Percentiles rank a stretch among this genome's conserved stretches.
These are phyloP conservation scores for Chymomyza caudatula DNA, from an alignment of 2,888 invertebrate genomes.

Conservation along the genomic window DNA sequence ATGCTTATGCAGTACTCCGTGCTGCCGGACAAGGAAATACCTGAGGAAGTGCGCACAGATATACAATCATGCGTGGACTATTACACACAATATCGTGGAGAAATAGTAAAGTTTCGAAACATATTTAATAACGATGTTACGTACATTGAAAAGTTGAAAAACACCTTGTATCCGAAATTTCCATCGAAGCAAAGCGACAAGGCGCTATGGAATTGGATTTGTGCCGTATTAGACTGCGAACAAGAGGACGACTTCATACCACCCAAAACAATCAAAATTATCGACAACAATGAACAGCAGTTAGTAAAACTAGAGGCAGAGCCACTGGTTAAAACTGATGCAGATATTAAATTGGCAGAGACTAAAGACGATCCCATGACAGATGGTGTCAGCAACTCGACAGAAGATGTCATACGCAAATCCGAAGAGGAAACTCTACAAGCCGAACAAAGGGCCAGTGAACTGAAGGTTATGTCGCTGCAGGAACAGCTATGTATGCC, in stretches of 20 bases:
- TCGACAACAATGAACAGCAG: conserved; percentile 65
- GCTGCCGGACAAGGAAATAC: conserved; percentile 88
- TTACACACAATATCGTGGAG: conserved; percentile 84
- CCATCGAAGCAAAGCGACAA: conserved; percentile 89
- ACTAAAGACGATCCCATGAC: conserved; percentile 61
- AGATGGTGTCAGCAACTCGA: conserved; percentile 20
- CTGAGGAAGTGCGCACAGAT: conserved; percentile 89
- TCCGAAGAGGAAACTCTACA: conserved; percentile 60
- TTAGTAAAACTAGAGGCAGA: conserved; percentile 48
- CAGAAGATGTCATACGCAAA: conserved; percentile 63
- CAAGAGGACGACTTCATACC: conserved; percentile 84
- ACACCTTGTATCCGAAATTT: conserved; percentile 88
- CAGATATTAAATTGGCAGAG: conserved; percentile 54
- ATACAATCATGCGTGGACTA: conserved; percentile 92
- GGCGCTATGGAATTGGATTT: conserved; percentile 87
- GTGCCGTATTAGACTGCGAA: conserved; percentile 86
- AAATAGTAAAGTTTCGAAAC: conserved; percentile 82
- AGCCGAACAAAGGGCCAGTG: conserved; percentile 70
- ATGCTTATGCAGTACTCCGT: conserved; percentile 93
- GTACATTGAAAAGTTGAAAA: conserved; percentile 91
- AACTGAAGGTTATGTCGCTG: conserved; percentile 75
- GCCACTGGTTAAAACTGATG: neutral
- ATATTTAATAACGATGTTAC: conserved; percentile 81
- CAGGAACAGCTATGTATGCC: conserved; percentile 77
- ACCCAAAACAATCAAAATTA: conserved; percentile 76